Percentiles rank a stretch among this genome's conserved stretches.
phyloP scores from a whole-genome alignment of 1,140 invertebrate genomes.

The Camponotus pennsylvanicus region DNA sequence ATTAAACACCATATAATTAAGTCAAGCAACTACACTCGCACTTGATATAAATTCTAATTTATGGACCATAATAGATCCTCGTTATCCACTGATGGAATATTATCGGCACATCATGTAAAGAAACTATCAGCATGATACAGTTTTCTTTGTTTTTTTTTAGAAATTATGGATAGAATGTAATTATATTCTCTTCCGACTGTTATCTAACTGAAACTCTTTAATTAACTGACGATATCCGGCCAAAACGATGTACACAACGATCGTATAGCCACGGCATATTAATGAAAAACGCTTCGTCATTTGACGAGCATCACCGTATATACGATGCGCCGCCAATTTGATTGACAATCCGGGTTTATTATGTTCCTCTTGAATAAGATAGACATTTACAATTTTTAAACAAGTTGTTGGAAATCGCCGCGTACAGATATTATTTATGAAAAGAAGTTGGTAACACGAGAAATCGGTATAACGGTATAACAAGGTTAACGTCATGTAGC shows the following conservation, averaged over 20 bases:
- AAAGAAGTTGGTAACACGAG: conserved; percentile 31
- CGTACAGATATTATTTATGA: conserved; percentile 40
- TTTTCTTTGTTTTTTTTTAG: conserved; percentile 5
- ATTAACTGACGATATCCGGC: conserved; percentile 43
- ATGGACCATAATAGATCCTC: conserved; percentile 17
- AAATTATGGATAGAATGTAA: conserved; percentile 27
- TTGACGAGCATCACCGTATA: conserved; percentile 6
- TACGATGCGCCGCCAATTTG: conserved; percentile 18
- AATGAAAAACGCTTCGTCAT: conserved; percentile 39
- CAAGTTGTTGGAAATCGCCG: background rate
- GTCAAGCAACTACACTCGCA: conserved; percentile 13
- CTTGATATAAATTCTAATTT: conserved; percentile 43
- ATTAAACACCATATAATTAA: conserved; percentile 2
- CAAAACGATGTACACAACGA: conserved; percentile 23
- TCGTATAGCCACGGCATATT: conserved; percentile 4
- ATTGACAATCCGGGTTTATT: conserved; percentile 51
- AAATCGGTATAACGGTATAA: conserved; percentile 41
- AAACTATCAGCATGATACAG: conserved; percentile 21
- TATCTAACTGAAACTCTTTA: conserved; percentile 42
- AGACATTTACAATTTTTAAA: conserved; percentile 30
- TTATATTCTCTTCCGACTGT: conserved; percentile 33
- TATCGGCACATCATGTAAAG: background rate
- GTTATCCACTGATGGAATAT: conserved; percentile 36
- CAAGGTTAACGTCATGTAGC: conserved; percentile 51
- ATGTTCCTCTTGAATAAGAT: conserved; percentile 5